Base-by-base conservation (phyloP, 2,888 invertebrate species). In the Tachystola acroxantha region DNA sequence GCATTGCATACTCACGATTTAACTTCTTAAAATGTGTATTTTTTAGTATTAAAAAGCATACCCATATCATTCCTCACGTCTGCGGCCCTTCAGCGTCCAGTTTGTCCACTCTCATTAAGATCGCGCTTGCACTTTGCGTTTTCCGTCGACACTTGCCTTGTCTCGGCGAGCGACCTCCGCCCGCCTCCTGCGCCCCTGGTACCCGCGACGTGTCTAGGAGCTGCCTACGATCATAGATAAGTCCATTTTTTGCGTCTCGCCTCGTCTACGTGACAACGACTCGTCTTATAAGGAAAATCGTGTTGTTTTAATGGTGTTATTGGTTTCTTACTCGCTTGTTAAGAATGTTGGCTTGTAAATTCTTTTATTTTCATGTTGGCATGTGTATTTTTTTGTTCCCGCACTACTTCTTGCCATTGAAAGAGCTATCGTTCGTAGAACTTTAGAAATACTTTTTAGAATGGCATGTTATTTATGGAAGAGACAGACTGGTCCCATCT, bases 61-160 rank as follows among this genome's bases (percentile, higher is more conserved):
- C 82, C 84, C 70, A 62, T 32, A 50, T 32, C 41, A 63, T 42
- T 43, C 63, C 42, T n/a, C 3, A 24, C 24, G 24, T 48, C 45
- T 53, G 16, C 38, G 61, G 73, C 72, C 76, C 77, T 77, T 63
- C 57, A 53, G 53, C 62, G 69, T 75, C 85, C 81, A 77, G 85
- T 85, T 85, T 84, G 80, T 84, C 84, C 82, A 84, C 79, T 82
- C 82, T 85, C 84, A 84, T 85, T 86, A 84, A 79, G 80, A 81
- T 76, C 64, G 74, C 57, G 59, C 59, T 54, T 65, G 65, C 70
- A 67, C 67, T 67, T 57, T 69, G 70, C 71, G 70, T 82, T 79
- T 80, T 80, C 70, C 75, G 65, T 66, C 58, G 60, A 53, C 65
- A 68, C 63, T 59, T 58, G 63, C 58, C 58, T 16, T 16, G 16